phyloP scores from a whole-genome alignment of 2,888 invertebrate genomes.

The Frankliniella intonsa region DNA sequence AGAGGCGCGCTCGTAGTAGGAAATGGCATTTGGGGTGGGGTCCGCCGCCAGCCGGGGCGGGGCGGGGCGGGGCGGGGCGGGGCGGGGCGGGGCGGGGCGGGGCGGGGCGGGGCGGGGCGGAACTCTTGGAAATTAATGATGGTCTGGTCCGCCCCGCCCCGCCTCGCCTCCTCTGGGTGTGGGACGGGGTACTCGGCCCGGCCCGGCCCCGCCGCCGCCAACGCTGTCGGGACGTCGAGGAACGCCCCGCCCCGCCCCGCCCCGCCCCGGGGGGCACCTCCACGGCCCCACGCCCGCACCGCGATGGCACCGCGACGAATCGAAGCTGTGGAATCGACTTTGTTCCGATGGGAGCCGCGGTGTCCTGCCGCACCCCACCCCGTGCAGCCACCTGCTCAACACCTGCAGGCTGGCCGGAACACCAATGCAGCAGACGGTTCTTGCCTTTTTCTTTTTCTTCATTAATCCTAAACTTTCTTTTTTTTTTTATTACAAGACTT shows the following conservation, averaged over 20 bases:
- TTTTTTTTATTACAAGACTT: too few relatives aligned
- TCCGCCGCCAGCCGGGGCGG: background rate
- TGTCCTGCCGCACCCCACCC: background rate
- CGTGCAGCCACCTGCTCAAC: background rate
- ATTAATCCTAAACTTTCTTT: too few relatives aligned
- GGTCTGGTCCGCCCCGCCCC: background rate
- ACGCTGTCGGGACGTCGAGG: too few relatives aligned
- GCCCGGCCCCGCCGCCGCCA: background rate
- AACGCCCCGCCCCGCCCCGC: background rate
- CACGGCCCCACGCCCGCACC: too few relatives aligned
- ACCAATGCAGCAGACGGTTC: too few relatives aligned
- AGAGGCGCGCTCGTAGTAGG: too few relatives aligned
- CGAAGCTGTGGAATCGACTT: too few relatives aligned
- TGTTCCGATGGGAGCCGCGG: too few relatives aligned
- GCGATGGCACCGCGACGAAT: background rate
- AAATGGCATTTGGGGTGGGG: too few relatives aligned
- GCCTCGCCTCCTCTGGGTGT: background rate
- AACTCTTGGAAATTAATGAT: constrained; percentile 10
- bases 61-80: background rate
- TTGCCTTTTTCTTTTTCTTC: too few relatives aligned
- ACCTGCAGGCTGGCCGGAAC: background rate
- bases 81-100: background rate
- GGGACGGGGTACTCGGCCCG: background rate
- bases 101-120: background rate
- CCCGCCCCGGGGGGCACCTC: background rate